Evolutionary conservation across 2,113 vertebrate genomes (phyloP).

Genomic region (Amblyopsis rosae): DNA sequence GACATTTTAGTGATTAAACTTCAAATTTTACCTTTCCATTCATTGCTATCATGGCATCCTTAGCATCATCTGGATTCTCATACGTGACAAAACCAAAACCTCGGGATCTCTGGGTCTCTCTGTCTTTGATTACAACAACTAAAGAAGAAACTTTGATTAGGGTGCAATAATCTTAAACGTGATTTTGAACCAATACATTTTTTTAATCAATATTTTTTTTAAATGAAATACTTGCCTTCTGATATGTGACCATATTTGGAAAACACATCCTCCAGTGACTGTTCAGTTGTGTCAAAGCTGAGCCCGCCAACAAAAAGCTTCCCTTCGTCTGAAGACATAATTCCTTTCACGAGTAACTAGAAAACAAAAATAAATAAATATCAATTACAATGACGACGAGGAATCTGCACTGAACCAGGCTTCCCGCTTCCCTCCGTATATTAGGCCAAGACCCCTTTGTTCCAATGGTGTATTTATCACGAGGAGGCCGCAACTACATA

Average conservation of each 20-base stretch:
- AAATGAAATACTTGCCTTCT: constrained; percentile 70
- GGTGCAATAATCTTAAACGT: not conserved
- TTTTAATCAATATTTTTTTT: not conserved
- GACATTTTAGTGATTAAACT: not conserved
- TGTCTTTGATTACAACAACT: constrained; percentile 86
- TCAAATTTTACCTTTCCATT: constrained; percentile 81
- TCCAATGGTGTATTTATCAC: not conserved
- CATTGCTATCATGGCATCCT: constrained; percentile 87
- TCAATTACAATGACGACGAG: not conserved
- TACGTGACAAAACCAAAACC: constrained; percentile 87
- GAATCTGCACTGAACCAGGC: not conserved
- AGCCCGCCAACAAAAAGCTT: constrained; percentile 84
- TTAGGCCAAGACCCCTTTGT: constrained; percentile 13
- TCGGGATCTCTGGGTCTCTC: constrained; percentile 83
- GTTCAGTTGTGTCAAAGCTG: constrained; percentile 84
- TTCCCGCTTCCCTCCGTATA: not conserved
- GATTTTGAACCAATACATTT: not conserved
- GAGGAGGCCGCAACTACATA: not conserved
- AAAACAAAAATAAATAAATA: not conserved
- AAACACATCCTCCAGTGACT: constrained; percentile 85
- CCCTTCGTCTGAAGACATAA: constrained; percentile 81
- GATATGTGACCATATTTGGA: constrained; percentile 82
- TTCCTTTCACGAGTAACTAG: not conserved
- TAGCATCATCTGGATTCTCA: constrained; percentile 85
- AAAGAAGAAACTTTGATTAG: not conserved